Conservation (phyloP, 2,888 invertebrate genomes). For the Rhyacophila evoluta region DNA sequence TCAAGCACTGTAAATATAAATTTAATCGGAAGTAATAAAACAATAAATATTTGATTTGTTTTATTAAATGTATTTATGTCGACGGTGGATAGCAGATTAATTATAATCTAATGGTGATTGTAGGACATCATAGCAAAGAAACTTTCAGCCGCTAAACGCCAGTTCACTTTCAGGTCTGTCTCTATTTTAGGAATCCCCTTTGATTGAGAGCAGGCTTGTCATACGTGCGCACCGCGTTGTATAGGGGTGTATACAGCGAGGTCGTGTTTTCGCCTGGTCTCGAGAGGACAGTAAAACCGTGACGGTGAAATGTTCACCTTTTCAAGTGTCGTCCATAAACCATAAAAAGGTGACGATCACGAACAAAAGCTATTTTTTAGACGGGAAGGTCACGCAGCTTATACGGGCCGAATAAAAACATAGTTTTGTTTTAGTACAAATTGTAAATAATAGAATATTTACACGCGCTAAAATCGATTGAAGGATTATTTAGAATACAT, state of each 20-base stretch:
- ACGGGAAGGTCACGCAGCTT: not conserved
- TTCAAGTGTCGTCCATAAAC: slow-evolving; percentile 22
- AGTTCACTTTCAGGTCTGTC: not conserved
- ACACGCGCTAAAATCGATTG: not conserved
- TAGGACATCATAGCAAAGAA: no score
- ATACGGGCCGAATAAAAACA: not conserved
- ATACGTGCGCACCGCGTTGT: not conserved
- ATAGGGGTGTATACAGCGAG: not conserved
- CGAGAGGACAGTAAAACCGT: slow-evolving; percentile 18
- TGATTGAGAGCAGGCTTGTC: not conserved
- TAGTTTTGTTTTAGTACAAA: not conserved
- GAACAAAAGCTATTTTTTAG: slow-evolving; percentile 13
- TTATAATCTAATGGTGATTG: no score
- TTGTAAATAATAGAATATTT: not conserved
- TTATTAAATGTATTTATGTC: no score
- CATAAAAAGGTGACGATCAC: slow-evolving; percentile 17
- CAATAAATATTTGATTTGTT: no score
- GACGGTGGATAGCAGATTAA: no score
- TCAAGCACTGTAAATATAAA: no score
- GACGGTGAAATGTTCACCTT: slow-evolving; percentile 24
- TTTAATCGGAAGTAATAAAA: no score
- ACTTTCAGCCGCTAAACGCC: not conserved
- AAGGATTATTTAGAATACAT: no score
- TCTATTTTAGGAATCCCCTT: not conserved
- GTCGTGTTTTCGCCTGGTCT: not conserved